Base-by-base conservation (phyloP, 2,888 invertebrate species). In the Cryptocephalus moraei region DNA sequence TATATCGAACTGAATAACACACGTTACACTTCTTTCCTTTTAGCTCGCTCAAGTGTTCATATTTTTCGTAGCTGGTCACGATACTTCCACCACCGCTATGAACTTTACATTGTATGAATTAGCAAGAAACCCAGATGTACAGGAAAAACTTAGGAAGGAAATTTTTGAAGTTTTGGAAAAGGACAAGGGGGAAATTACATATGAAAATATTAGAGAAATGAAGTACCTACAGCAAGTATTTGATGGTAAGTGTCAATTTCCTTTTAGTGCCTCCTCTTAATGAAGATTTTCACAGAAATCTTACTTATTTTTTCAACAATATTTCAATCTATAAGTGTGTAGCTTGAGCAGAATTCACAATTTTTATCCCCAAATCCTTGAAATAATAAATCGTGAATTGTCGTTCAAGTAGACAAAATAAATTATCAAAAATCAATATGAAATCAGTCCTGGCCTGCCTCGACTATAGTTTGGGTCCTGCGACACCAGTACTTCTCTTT, bases 41-140 rank as follows among this genome's bases (percentile, higher is more conserved):
- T 12, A 36, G 36, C 11, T 43, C 14, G 43, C 34, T 12, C 43
- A 43, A 10, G 31, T 32, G 2, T 43, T 43, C 13, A 2, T 34
- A 9, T 43, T 43, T 13, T 36, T 43, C 32, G n/a, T 43, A 9
- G 43, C 43, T 9, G 43, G 43, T 6, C 36, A 33, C 32, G 34
- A 8, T 8, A 43, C 43, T 9, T 31, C 43, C 33, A 67, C 67
- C 34, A 4, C 8, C 8, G 13, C 43, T 4, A 11, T 43, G 12
- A 34, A 14, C 22, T 34, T 12, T 8, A 13, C 43, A 2, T 34
- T 43, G 31, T 43, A 43, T 11, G 34, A 43, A 34, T 13, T 43
- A 11, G 13, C 12, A 4, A 1, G 14, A 34, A 9, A 34, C 12
- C 36, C 34, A n/a, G 43, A 43, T 43, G 32, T 34, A 6, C 43